Base-by-base conservation (phyloP, 2,888 invertebrate species). In the Stomorhina lunata region DNA sequence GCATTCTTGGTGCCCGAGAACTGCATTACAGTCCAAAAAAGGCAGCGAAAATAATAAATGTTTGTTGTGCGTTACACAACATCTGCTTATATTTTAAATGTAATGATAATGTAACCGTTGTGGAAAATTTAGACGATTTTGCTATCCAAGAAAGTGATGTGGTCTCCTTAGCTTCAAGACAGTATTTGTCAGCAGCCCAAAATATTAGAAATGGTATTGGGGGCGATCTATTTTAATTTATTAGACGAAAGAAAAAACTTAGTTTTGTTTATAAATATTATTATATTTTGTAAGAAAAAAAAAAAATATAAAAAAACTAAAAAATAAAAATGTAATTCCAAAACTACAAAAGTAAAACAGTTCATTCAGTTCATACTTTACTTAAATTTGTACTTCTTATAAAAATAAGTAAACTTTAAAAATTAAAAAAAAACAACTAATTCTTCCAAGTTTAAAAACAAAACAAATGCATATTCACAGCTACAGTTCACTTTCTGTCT, bases 1-100 rank as follows among this genome's bases (percentile, higher is more conserved):
- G 77, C 34, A 57, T 68, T 37, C 32, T 81, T 22, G 79, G 76
- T 20, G 79, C 76, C n/a, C 71, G 63, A 29, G 63, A 79, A 10
- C 55, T 79, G 9, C 53, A 71, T 17, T 79, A 53, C 37, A 15
- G 0, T 20, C 48, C 65, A 48, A 22, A 50, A 45, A 65, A 65
- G n/a, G 65, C 32, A 4, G n/a, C 22, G 1, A 17, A 66, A 66
- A 76, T 66, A n/a, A 29, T 27, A 76, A 68, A 76, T 53, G 45
- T 76, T 25, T 63, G 73, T 37, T 9, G 15, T 29, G 59, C 68
- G 27, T 61, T 71, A 4, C 71, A 63, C 12, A 63, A 79, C 12
- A 45, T 57, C 15, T 69, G 55, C 32, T 48, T 59, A 9, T 5
- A 17, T 71, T 59, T 22, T 25, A 50, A 20, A 34, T 72, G 61